A percentile compares a stretch with the other conserved stretches of the same genome.
These are phyloP conservation scores for Petrocephalus microphthalmus DNA, from an alignment of 2,113 vertebrate species.

Conservation along the genomic window DNA sequence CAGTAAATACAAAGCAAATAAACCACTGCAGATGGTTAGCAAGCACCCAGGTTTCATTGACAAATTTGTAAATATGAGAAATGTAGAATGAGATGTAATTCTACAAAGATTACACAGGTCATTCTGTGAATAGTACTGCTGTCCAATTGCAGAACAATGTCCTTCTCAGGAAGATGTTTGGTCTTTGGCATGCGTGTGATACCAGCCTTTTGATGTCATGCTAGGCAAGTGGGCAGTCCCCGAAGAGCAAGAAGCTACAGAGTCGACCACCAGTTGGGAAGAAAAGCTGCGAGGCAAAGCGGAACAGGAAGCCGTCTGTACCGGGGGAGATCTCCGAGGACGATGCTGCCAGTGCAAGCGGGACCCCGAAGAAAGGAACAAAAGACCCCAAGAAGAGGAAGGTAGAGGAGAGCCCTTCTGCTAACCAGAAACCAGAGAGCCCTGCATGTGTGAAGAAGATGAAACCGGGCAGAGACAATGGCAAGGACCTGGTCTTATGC, in stretches of 20 bases:
- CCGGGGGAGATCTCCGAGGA: conserved; percentile 73
- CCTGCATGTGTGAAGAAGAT: conserved; percentile 62
- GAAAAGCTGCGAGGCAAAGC: conserved; percentile 66
- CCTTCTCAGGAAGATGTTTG: neutral
- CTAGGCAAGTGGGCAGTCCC: conserved; percentile 73
- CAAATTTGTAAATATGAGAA: neutral
- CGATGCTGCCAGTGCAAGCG: conserved; percentile 66
- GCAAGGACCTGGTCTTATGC: conserved; percentile 74
- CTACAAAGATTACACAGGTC: neutral
- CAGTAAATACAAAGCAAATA: neutral
- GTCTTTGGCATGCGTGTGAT: neutral
- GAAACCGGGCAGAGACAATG: conserved; percentile 63
- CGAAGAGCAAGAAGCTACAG: conserved; percentile 73
- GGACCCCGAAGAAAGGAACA: conserved; percentile 66
- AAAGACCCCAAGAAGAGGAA: conserved; percentile 74
- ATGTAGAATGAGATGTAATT: neutral
- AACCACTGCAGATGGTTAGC: neutral
- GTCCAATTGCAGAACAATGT: neutral
- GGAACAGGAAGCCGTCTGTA: conserved; percentile 60
- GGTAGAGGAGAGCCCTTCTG: conserved; percentile 61
- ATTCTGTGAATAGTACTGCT: neutral
- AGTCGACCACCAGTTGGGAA: conserved; percentile 64
- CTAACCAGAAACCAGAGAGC: conserved; percentile 64
- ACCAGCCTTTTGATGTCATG: conserved; percentile 9
- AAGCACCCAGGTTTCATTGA: neutral